A percentile compares a stretch with the other conserved stretches of the same genome.
Conservation (phyloP, 2,888 invertebrate species). For the Cheilosia vulpina region DNA sequence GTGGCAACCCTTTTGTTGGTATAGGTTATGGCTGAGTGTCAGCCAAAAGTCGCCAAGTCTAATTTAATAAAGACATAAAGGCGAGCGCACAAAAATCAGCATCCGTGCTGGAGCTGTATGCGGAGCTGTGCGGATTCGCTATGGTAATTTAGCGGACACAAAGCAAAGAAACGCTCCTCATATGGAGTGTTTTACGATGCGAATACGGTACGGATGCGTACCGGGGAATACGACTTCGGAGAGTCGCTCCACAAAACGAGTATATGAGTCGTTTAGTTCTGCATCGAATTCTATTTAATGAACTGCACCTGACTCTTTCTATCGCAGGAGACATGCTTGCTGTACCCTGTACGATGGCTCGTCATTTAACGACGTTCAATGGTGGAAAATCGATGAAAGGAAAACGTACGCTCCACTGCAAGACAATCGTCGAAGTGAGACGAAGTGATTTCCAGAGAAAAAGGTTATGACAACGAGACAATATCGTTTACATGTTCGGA, state of each 20-base stretch:
- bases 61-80: slow-evolving; percentile 74
- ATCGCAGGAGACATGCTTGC: slow-evolving; percentile 42
- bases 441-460: slow-evolving; percentile 33
- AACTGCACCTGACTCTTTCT: slow-evolving; percentile 42
- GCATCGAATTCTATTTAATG: slow-evolving; percentile 51
- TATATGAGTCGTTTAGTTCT: slow-evolving; percentile 61
- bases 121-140: slow-evolving; percentile 58
- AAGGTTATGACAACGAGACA: slow-evolving; percentile 30
- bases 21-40: slow-evolving; percentile 70
- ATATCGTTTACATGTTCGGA: neutral
- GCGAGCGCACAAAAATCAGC: slow-evolving; percentile 33
- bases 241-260: slow-evolving; percentile 20
- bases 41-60: slow-evolving; percentile 51
- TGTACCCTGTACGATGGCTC: neutral
- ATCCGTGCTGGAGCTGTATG: slow-evolving; percentile 40
- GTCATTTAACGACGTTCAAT: slow-evolving; percentile 32
- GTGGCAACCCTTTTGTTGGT: slow-evolving; percentile 57
- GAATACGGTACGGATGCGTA: slow-evolving; percentile 65
- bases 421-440: slow-evolving; percentile 15
- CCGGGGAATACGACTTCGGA: slow-evolving; percentile 28
- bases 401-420: slow-evolving; percentile 43
- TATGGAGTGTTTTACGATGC: slow-evolving; percentile 29
- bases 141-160: slow-evolving; percentile 67
- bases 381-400: slow-evolving; percentile 38
- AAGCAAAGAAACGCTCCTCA: slow-evolving; percentile 30